Conservation (phyloP, 1,140 invertebrate genomes). For the honey bee (Apis mellifera) region Amel_HAv3.1 CM009942.2:10358501-10359000, state of each 20-base stretch:
- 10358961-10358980: background rate
- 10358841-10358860: background rate
- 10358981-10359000: background rate
- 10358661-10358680: background rate
- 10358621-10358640: background rate
- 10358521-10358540: too few species aligned
- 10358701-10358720: background rate
- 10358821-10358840: background rate
- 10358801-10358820: background rate
- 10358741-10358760: background rate
- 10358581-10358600: too few species aligned
- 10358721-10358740: accelerated
- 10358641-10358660: too few species aligned
- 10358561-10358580: background rate
- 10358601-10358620: background rate
- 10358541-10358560: too few species aligned
- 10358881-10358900: background rate
- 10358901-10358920: background rate
- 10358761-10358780: background rate
- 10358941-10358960: background rate
- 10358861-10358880: background rate
- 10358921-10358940: background rate
- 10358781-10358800: background rate
- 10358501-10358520: background rate
- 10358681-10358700: background rate